phyloP scores from a whole-genome alignment of 2,797 vertebrate species.

The Pachyuromys duprasi region DNA sequence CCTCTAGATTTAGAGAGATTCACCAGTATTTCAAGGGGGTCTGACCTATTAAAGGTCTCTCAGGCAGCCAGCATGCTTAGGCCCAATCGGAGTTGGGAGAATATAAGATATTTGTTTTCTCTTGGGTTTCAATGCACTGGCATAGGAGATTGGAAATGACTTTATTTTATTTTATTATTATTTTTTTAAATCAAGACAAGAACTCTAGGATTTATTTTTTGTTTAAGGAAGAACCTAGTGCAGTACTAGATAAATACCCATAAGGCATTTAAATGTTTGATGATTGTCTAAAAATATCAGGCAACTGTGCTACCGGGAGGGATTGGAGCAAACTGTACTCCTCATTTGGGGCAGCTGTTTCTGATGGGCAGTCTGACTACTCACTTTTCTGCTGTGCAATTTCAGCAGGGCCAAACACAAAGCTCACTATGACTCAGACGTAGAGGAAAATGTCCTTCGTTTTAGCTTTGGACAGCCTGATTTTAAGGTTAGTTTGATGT shows the following conservation, averaged over 20 bases:
- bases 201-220: background rate
- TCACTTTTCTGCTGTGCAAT: background rate
- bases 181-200: background rate
- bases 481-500: background rate
- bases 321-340: background rate
- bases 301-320: background rate
- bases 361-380: background rate
- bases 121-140: background rate
- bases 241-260: background rate
- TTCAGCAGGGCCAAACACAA: background rate
- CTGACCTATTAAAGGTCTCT: slow-evolving; percentile 58
- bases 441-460: background rate
- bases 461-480: background rate
- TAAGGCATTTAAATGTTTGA: slow-evolving; percentile 48
- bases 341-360: background rate
- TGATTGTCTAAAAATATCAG: background rate
- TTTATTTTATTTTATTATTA: background rate
- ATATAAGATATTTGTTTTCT: background rate
- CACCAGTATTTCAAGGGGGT: slow-evolving; percentile 15
- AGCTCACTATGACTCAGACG: background rate
- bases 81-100: background rate
- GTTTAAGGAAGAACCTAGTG: slow-evolving; percentile 6
- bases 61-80: background rate
- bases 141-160: background rate
- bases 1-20: slow-evolving; percentile 77